These are phyloP conservation scores for Apostichopus japonicus DNA, from an alignment of 35 echinoderm and acorn worm species.

Conservation along the genomic window DNA sequence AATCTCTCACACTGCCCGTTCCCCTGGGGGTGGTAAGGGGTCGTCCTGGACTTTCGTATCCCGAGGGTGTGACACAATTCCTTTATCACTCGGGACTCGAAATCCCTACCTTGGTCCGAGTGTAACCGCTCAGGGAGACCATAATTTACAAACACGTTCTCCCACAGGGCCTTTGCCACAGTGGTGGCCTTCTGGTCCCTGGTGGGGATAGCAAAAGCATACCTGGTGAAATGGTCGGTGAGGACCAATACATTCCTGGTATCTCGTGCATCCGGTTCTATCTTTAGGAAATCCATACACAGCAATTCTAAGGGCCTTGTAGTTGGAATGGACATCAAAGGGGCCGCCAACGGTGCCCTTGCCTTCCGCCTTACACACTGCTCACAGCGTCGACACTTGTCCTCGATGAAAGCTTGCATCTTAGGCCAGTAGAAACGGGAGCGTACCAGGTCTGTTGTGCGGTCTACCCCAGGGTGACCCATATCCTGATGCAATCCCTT, in stretches of 20 bases:
- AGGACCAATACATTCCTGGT: slow-evolving; percentile 58
- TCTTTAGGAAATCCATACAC: slow-evolving; percentile 79
- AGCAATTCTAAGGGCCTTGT: slow-evolving; percentile 71
- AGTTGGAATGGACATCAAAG: slow-evolving; percentile 43
- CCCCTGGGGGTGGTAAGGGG: too few species aligned
- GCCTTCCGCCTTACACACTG: slow-evolving; percentile 40
- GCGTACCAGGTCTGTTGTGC: slow-evolving; percentile 51
- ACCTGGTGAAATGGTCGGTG: slow-evolving; percentile 73
- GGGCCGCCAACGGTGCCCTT: slow-evolving; percentile 1
- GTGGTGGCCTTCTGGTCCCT: slow-evolving; percentile 65
- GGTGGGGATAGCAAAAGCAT: slow-evolving; percentile 57
- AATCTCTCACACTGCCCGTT: neutral
- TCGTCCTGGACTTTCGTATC: slow-evolving; percentile 13
- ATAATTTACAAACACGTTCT: slow-evolving; percentile 69
- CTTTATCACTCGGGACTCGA: slow-evolving; percentile 32
- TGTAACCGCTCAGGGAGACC: slow-evolving; percentile 57
- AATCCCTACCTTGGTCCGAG: slow-evolving; percentile 55
- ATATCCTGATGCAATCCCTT: slow-evolving; percentile 53
- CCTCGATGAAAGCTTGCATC: slow-evolving; percentile 39
- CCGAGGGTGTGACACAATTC: slow-evolving; percentile 48
- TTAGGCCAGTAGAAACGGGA: slow-evolving; percentile 67
- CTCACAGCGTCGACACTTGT: slow-evolving; percentile 50
- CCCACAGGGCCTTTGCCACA: slow-evolving; percentile 56
- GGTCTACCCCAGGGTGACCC: slow-evolving; percentile 62
- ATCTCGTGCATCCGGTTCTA: slow-evolving; percentile 50